phyloP scores from a whole-genome alignment of 2,888 invertebrate genomes.

The Diadromus collaris region DNA sequence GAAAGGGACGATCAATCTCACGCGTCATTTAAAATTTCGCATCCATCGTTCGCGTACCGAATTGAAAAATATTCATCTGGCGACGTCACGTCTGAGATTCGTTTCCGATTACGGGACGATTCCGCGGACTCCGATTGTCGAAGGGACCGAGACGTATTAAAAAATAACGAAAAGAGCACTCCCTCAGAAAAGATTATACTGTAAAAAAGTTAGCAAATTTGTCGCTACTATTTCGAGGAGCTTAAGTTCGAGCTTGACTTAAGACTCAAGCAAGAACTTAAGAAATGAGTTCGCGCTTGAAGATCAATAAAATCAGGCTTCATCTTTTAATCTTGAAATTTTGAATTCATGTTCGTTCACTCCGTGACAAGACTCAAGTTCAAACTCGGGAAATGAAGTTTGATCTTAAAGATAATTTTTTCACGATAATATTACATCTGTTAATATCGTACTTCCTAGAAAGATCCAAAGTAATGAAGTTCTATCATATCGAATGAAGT shows the following conservation, averaged over 20 bases:
- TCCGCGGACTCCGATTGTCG: constrained; percentile 1
- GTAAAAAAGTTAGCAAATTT: neutral
- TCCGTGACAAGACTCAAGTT: neutral
- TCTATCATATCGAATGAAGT: too few species aligned
- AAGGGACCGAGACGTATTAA: neutral
- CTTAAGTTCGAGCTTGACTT: too few species aligned
- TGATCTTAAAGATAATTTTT: neutral
- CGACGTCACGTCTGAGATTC: neutral
- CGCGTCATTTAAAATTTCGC: constrained; percentile 69
- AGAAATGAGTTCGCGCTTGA: neutral
- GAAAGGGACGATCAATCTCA: constrained; percentile 68
- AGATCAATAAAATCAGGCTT: neutral
- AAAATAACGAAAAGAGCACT: neutral
- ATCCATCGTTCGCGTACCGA: constrained; percentile 39
- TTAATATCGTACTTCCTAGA: too few species aligned
- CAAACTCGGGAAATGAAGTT: neutral
- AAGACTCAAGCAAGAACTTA: too few species aligned
- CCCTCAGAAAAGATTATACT: neutral
- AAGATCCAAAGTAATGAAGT: too few species aligned
- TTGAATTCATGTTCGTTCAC: neutral
- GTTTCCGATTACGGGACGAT: constrained; percentile 3
- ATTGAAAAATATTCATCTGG: constrained; percentile 18
- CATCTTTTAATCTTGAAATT: neutral
- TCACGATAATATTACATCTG: too few species aligned
- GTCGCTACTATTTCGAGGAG: neutral